Base-by-base conservation (phyloP, 2,113 vertebrate species). In the Sorex fumeus region DNA sequence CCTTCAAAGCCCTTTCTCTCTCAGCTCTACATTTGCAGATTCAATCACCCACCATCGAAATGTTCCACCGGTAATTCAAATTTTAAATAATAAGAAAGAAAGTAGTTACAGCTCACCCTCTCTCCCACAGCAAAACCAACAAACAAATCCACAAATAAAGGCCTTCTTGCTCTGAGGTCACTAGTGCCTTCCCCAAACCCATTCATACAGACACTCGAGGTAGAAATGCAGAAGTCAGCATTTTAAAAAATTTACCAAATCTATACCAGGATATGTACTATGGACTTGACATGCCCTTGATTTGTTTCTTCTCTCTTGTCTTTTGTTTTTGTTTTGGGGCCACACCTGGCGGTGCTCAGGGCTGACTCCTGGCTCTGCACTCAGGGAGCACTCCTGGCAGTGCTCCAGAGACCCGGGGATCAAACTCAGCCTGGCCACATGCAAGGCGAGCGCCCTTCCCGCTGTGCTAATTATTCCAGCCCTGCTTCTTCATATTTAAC, bases 81-180 rank as follows among this genome's bases (percentile, higher is more conserved):
- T 43, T 87, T 74, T 62, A 89, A 83, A 93, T 60, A 57, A 82
- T 13, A 85, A 72, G 72, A 76, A 92, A 88, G 75, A 30, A 91
- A 80, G 36, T 64, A 60, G 80, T 72, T 25, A 86, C 74, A 57
- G 12, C 15, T 78, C n/a, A 34, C 23, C 25, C 40, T 3, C 19
- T 6, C 43, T 66, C 21, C 6, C 74, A n/a, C 8, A 8, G 30
- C 27, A 47, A 12, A 34, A 23, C 30, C 28, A 32, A 32, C 28
- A 28, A 34, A 80, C 13, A 47, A 36, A 32, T 19, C 27, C 67
- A n/a, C 23, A 12, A 50, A 70, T 74, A 79, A 70, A 25, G 60
- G 57, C 69, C 64, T 62, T 70, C 32, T 72, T 74, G 43, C 64
- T 69, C 23, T 66, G 15, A 45, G 23, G 30, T 76, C 69, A 90